Evolutionary conservation across 2,113 vertebrate genomes (phyloP), one percentile per base, ranked within the genome.

Genomic region (Leptodactylus fuscus): DNA sequence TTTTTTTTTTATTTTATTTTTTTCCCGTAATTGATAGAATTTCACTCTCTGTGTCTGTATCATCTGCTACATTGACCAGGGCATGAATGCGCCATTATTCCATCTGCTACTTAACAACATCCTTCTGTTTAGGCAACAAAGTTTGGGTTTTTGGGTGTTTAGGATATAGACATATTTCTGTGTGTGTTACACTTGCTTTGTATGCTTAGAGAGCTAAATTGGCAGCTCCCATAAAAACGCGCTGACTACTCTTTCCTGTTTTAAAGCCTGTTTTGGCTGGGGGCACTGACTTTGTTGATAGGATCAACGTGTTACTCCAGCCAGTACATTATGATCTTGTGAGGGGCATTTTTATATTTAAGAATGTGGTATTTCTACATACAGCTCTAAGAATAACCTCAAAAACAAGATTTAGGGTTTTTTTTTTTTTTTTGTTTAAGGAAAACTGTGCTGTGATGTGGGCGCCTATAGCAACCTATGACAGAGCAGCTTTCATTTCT

Each of bases 61-160:
- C 34, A 49, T 34, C 74, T 77, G 46, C 46, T 49, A 51, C 74
- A 60, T 1, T 24, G 12, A 10, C 20, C 11, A 15, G 9, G 36
- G 75, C 29, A 78, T 78, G 51, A 79, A 79, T 58, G 34, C 20
- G 3, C 32, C 15, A 71, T 82, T 82, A 70, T 71, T 20, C 62
- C 3, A 1, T 41, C 81, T 55, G 32, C 32, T 29, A 83, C 29
- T 58, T 41, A 73, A 38, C 34, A 71, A 73, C 67, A 73, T 82
- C 1, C 15, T 83, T 48, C 71, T 83, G 55, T 83, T 76, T 83
- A 75, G 70, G 24, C 34, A 83, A 83, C 82, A 83, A 29, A 58
- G 20, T 60, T 82, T 71, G 80, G 71, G 24, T 48, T 62, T 82
- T 77, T 82, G 71, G 24, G 58, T 62, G 65, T 87, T 83, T 80